Evolutionary conservation across 2,113 vertebrate genomes (phyloP), one percentile per base, ranked within the genome.

Genomic region (Platysternon megacephalum): DNA sequence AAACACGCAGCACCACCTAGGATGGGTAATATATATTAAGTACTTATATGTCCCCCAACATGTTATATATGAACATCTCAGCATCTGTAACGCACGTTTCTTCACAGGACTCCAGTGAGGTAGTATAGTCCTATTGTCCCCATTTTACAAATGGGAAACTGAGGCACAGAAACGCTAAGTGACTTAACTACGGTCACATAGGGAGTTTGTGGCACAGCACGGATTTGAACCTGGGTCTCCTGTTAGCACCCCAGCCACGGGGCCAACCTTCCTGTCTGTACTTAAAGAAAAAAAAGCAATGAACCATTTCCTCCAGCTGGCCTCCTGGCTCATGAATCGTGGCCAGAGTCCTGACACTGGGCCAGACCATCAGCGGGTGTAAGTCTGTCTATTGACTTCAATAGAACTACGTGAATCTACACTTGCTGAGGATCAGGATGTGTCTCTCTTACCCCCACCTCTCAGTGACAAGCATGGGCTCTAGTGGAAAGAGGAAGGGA

Each of bases 401-500:
- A n/a, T 8, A 65, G 65, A 68, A 17, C 65, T 16, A 14, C 13
- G 32, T 68, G 65, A 79, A 81, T 2, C 13, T 83, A 35, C 1
- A 11, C 55, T 68, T 91, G n/a, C 28, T 55, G 68, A 56, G 3
- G 26, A 76, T 87, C 6, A 79, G 61, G 51, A 44, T 89, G 68
- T n/a, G 3, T n/a, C 49, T 90, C 4, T 58, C 58, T 91, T n/a
- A 78, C 28, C 32, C 12, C n/a, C n/a, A 10, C 61, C 39, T 48
- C 78, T 39, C 78, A 72, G 0, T 52, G 84, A 79, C 58, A 48
- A 0, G 0, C 56, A 85, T 21, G 61, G 93, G 32, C 0, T 1
- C 52, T 80, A 79, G 44, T 16, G 80, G 65, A 93, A 92, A 84
- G 26, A 91, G 44, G 22, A 85, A 55, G 85, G 68, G 78, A 93